Conservation (phyloP, 2,797 vertebrate species). For the Salmo trutta region DNA sequence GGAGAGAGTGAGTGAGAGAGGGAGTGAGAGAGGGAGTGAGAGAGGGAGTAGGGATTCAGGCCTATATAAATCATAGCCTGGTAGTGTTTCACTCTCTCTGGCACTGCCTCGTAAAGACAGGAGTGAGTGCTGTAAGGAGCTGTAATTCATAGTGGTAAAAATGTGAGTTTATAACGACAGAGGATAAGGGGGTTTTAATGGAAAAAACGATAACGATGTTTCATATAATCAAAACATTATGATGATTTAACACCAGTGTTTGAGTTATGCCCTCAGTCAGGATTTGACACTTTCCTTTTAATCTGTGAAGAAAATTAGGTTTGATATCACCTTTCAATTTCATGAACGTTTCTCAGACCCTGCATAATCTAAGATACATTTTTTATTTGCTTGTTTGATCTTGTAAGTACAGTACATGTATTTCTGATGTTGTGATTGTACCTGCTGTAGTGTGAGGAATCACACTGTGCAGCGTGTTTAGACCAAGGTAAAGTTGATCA, state of each 20-base stretch:
- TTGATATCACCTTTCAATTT: not conserved
- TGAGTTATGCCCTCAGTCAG: not conserved
- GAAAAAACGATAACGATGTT: not conserved
- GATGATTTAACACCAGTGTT: too few relatives aligned
- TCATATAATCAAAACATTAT: not conserved
- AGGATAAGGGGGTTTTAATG: not conserved
- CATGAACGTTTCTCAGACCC: not conserved
- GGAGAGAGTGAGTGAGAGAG: not conserved
- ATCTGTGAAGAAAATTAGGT: not conserved
- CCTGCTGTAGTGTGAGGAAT: not conserved
- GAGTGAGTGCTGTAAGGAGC: slow-evolving; percentile 18
- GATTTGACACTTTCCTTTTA: not conserved
- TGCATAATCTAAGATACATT: not conserved
- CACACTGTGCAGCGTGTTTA: not conserved
- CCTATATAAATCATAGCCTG: slow-evolving; percentile 36
- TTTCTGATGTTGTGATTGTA: not conserved
- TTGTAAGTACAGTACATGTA: not conserved
- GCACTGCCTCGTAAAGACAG: not conserved
- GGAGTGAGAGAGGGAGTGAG: not conserved
- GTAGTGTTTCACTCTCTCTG: slow-evolving; percentile 26
- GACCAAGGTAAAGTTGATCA: not conserved
- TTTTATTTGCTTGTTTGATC: not conserved
- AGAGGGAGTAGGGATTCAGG: not conserved
- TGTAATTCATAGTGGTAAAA: not conserved
- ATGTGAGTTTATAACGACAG: not conserved